Evolutionary conservation across 2,888 invertebrate genomes (phyloP), one percentile per base, ranked within the genome.

Genomic region (Eurytoma adleriae): DNA sequence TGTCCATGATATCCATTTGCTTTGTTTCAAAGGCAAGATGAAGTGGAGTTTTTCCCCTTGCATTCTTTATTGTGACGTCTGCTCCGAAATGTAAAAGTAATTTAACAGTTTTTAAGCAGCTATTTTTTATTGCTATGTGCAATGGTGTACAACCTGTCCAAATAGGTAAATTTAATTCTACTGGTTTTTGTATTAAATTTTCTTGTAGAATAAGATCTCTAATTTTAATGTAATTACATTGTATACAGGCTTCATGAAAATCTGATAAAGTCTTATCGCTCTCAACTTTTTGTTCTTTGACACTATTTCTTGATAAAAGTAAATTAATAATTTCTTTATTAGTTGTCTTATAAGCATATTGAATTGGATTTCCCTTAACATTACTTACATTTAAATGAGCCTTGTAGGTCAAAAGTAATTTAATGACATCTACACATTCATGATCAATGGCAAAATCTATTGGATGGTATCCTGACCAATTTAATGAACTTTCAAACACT

Each of bases 1-100:
- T 14, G 13, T 77, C 64, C 3, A 77, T 24, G 13, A 70, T 62
- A 20, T 70, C 12, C 27, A 59, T 48, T 57, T 75, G 67, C 18
- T 68, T 68, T n/a, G 13, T 68, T 50, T 75, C 75, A 57, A 75
- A 75, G 13, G 75, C 75, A 27, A 75, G 68, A 59, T 75, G 75
- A 16, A 75, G 56, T 0, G 68, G 59, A n/a, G 67, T 75, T 24
- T 68, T 75, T 14, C 75, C 75, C 18, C 68, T 67, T 1, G 16
- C n/a, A 48, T 75, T 50, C 13, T 68, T 68, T n/a, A 48, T 18
- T n/a, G 54, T 68, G 0, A 75, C 50, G n/a, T 48, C 59, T 1
- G 48, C 72, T 20, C 62, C 50, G 20, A 18, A 40, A 24, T 52
- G 27, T 1, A 62, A 7, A 27, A 71, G 61, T 10, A 72, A 12